Evolutionary conservation across 2,888 invertebrate genomes (phyloP).

Genomic region (Agonopterix heracliana): DNA sequence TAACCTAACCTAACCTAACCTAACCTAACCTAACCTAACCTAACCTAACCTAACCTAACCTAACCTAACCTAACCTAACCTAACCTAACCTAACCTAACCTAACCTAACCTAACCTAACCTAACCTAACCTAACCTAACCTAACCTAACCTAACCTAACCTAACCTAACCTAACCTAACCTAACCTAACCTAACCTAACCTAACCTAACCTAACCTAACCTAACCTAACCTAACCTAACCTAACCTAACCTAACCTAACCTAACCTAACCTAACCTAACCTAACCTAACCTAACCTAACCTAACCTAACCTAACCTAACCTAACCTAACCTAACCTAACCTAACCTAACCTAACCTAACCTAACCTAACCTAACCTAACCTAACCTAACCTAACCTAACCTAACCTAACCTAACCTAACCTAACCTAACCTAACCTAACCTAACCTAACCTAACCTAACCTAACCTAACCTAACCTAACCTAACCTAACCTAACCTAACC

Average conservation of each 20-base stretch:
- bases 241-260: conserved; percentile 15
- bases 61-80: conserved; percentile 12
- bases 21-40: conserved; percentile 12
- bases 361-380: conserved; percentile 10
- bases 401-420: conserved; percentile 12
- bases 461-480: conserved; percentile 10
- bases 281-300: conserved; percentile 14
- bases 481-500: conserved; percentile 15
- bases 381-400: conserved; percentile 11
- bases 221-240: conserved; percentile 11
- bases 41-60: conserved; percentile 12
- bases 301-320: conserved; percentile 11
- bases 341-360: conserved; percentile 12
- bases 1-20: conserved; percentile 13
- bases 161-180: conserved; percentile 10
- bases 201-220: conserved; percentile 9
- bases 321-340: conserved; percentile 10
- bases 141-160: conserved; percentile 10
- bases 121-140: conserved; percentile 10
- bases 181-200: conserved; percentile 10
- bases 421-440: conserved; percentile 19
- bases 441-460: conserved; percentile 18
- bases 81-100: conserved; percentile 11
- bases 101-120: conserved; percentile 11
- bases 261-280: conserved; percentile 16